Percentiles rank a stretch among this genome's conserved stretches.
These are phyloP conservation scores for Drosophila lacteicornis DNA, from an alignment of 1,140 invertebrate species.

Conservation along the genomic window DNA sequence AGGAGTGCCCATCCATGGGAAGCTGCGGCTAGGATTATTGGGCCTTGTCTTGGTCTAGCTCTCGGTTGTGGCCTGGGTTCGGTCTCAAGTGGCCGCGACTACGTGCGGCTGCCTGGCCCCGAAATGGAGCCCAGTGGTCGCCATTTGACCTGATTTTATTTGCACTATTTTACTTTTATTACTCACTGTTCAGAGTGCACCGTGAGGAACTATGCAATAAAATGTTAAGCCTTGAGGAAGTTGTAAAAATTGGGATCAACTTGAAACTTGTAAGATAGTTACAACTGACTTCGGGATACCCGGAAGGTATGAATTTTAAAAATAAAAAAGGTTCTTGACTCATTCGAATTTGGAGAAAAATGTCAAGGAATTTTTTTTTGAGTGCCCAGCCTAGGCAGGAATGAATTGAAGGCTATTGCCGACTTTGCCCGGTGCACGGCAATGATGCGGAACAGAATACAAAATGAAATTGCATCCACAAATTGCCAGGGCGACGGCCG, in stretches of 20 bases:
- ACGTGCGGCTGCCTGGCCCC: conserved; percentile 36
- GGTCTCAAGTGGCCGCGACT: conserved; percentile 41
- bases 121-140: conserved; percentile 63
- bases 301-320: too few relatives aligned
- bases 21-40: conserved; percentile 25
- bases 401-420: conserved; percentile 1
- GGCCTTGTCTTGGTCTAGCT: conserved; percentile 7
- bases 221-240: neutral
- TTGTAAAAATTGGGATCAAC: neutral
- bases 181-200: conserved; percentile 58
- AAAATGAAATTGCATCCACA: conserved; percentile 79
- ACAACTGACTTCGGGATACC: too few relatives aligned
- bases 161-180: conserved; percentile 83
- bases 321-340: too few relatives aligned
- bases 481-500: conserved; percentile 66
- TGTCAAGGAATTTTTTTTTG: neutral
- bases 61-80: neutral
- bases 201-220: neutral
- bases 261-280: neutral
- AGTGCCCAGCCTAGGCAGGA: neutral
- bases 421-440: conserved; percentile 32
- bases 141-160: conserved; percentile 83
- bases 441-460: conserved; percentile 79
- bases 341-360: neutral
- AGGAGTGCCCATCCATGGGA: conserved; percentile 58